Conservation (phyloP, 2,888 invertebrate genomes). For the Trilocha varians region DNA sequence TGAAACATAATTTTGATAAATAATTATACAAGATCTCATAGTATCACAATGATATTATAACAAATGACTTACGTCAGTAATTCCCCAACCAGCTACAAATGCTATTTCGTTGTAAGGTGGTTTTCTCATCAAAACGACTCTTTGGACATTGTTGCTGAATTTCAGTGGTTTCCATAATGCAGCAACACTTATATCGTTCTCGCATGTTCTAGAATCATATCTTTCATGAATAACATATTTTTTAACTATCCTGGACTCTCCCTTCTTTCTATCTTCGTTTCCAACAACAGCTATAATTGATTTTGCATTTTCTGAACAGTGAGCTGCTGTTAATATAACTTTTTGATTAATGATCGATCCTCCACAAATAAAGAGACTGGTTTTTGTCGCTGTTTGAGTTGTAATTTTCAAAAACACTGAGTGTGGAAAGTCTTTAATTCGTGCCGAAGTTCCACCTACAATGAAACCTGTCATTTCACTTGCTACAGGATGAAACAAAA, state of each 20-base stretch:
- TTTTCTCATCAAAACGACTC: slow-evolving; percentile 6
- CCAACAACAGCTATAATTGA: slow-evolving; percentile 8
- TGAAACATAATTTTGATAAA: background rate
- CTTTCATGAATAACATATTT: slow-evolving; percentile 18
- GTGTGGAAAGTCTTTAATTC: slow-evolving; percentile 11
- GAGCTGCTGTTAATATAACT: slow-evolving; percentile 13
- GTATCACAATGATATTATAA: too few species aligned
- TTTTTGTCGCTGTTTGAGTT: slow-evolving; percentile 2
- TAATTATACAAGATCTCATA: too few species aligned
- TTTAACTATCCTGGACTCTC: background rate
- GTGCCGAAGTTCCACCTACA: slow-evolving; percentile 10
- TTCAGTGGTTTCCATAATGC: slow-evolving; percentile 7
- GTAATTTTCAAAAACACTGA: slow-evolving; percentile 12
- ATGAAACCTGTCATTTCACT: slow-evolving; percentile 11
- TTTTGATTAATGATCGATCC: slow-evolving; percentile 18
- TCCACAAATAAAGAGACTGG: slow-evolving; percentile 11
- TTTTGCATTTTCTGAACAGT: slow-evolving; percentile 10
- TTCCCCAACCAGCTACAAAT: slow-evolving; percentile 8
- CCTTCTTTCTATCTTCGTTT: slow-evolving; percentile 1
- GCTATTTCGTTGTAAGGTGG: slow-evolving; percentile 6
- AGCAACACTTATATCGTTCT: slow-evolving; percentile 22
- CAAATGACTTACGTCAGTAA: slow-evolving; percentile 8
- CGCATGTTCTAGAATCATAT: slow-evolving; percentile 11
- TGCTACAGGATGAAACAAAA: background rate
- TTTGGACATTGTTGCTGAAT: slow-evolving; percentile 12